These are phyloP conservation scores for Plusia festucae DNA, from an alignment of 2,888 invertebrate species.

Conservation along the genomic window DNA sequence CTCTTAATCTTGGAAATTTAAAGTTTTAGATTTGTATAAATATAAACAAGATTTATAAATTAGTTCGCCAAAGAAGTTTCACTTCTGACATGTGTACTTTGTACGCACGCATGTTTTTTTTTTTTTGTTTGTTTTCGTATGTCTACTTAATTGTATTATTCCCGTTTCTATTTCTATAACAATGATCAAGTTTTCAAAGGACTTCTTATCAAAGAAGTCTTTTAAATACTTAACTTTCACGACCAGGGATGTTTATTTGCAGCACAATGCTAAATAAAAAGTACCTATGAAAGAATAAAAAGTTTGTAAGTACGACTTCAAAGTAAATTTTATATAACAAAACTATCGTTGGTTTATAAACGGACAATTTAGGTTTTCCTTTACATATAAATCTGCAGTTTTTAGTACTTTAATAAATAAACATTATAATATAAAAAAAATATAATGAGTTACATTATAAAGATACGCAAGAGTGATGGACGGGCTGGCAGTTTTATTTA, in stretches of 20 bases:
- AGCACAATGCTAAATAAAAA: slow-evolving; percentile 10
- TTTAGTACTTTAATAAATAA: no score
- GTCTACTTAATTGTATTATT: slow-evolving; percentile 31
- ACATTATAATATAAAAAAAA: no score
- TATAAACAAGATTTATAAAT: no score
- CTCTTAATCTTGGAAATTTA: no score
- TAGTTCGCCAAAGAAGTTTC: no score
- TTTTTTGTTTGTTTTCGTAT: not conserved
- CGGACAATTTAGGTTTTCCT: no score
- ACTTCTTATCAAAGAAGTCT: slow-evolving; percentile 32
- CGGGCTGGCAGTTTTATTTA: slow-evolving; percentile 29
- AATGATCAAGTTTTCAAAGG: slow-evolving; percentile 13
- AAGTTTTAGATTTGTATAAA: no score
- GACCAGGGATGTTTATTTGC: slow-evolving; percentile 31
- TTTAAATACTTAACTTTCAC: slow-evolving; percentile 44
- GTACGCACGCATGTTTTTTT: no score
- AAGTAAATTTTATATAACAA: not conserved
- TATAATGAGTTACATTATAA: no score
- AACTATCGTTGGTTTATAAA: slow-evolving; percentile 47
- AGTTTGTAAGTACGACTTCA: not conserved
- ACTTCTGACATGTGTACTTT: no score
- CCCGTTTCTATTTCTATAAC: slow-evolving; percentile 32
- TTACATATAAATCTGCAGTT: no score
- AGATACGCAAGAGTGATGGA: slow-evolving; percentile 15
- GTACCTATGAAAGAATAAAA: slow-evolving; percentile 5